Conservation (phyloP, 2,888 invertebrate genomes). For the Anoplius nigerrimus region DNA sequence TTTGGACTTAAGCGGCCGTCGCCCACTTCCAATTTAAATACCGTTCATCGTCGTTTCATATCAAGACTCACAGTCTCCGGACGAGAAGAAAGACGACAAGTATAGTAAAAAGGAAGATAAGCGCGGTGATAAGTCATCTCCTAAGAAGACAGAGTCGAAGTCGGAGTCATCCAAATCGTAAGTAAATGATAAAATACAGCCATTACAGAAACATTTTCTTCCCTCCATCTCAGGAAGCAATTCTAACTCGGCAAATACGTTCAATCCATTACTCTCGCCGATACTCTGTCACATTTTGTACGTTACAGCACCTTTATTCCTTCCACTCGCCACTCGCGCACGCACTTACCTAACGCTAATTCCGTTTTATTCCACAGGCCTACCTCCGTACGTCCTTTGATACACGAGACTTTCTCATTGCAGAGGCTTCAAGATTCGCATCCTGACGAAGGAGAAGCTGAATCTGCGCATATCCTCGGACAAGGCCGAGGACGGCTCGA, state of each 20-base stretch:
- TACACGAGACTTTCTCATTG: slow-evolving; percentile 23
- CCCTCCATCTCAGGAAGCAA: neutral
- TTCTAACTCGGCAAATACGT: neutral
- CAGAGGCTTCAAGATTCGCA: slow-evolving; percentile 71
- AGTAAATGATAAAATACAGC: slow-evolving; percentile 41
- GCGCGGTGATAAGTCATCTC: slow-evolving; percentile 57
- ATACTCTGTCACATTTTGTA: neutral
- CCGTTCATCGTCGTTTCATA: slow-evolving; percentile 26
- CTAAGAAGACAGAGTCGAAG: slow-evolving; percentile 60
- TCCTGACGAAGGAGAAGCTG: slow-evolving; percentile 70
- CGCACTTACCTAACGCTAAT: neutral
- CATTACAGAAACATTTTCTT: neutral
- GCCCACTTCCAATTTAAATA: neutral
- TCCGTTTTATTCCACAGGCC: too few relatives aligned
- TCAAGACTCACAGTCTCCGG: slow-evolving; percentile 50
- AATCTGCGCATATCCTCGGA: slow-evolving; percentile 60
- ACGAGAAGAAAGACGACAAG: slow-evolving; percentile 59
- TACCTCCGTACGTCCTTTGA: too few relatives aligned
- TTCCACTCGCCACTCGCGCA: neutral
- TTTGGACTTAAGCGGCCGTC: slow-evolving; percentile 7
- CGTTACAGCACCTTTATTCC: slow-evolving; percentile 7
- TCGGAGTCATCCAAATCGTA: slow-evolving; percentile 63
- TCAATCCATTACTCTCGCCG: neutral
- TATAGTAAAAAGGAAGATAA: slow-evolving; percentile 61
- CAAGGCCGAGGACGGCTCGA: slow-evolving; percentile 60